Base-by-base conservation (phyloP, 2,797 vertebrate genomes). In the Dicrostonyx torquatus region DNA sequence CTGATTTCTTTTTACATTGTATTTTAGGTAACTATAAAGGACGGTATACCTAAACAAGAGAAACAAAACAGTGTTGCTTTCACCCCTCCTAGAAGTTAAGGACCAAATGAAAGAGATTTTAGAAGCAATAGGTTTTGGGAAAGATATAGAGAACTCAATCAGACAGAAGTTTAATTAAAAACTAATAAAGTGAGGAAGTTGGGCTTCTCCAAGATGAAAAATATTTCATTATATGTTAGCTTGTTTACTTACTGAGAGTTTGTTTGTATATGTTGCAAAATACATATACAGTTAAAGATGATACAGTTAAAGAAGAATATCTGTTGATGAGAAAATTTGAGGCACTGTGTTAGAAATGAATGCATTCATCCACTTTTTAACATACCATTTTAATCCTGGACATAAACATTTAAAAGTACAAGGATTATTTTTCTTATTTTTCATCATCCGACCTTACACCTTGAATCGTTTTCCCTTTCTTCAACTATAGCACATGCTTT, bases 121-220 rank as follows among this genome's bases (percentile, higher is more conserved):
- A 84, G 79, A 94, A 97, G 90, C 66, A 91, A 94, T 89, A 93
- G 82, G 40, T 94, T 95, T 45, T 91, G 77, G 60, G 18, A 92
- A 96, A 91, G 95, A 95, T 77, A 94, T 66, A n/a, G 79, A 97
- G 66, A 95, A 96, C 95, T 94, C 96, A 97, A 97, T 97, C 95
- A 97, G 95, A 96, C 88, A 95, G 83, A 89, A 62, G 95, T 93
- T 97, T 97, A 97, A 97, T 97, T 97, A 96, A 97, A 97, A 97
- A 96, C 96, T 97, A 97, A 97, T 97, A 96, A 97, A 96, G 95
- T 97, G 95, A 94, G 89, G 90, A 96, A 82, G 58, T 68, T 89
- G 50, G 83, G 86, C 79, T 95, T 96, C 92, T 40, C n/a, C 91
- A 88, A 68, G 88, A 94, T 94, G 93, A 95, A 97, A 97, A 96